Conservation (phyloP, 2,113 vertebrate genomes). For the Rhea pennata region DNA sequence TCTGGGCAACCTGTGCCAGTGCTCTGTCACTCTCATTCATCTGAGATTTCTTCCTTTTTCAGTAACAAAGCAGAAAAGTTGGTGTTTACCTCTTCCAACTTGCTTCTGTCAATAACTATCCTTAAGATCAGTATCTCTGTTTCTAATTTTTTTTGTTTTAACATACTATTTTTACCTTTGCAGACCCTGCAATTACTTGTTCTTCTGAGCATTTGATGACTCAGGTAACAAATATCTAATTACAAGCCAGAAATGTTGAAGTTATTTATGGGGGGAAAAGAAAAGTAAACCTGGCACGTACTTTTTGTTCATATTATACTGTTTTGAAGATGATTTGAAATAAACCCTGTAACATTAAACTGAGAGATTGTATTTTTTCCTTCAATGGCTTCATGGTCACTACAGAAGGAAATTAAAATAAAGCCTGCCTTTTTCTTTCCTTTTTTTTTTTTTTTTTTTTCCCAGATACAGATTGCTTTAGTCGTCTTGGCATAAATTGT, state of each 20-base stretch:
- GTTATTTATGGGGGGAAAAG: background rate
- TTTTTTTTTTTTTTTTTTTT: background rate
- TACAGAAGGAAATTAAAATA: background rate
- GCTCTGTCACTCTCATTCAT: background rate
- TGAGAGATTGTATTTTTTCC: background rate
- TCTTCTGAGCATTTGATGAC: background rate
- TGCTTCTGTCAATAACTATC: background rate
- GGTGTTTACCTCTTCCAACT: background rate
- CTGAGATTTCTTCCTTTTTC: background rate
- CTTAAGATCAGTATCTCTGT: background rate
- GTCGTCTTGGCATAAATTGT: background rate
- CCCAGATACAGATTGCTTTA: background rate
- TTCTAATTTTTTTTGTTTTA: background rate
- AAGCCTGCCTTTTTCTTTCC: background rate
- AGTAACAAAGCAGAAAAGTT: background rate
- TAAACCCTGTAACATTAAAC: background rate
- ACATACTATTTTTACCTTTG: background rate
- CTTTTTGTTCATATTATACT: background rate
- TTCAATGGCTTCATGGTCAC: background rate
- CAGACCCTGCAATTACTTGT: background rate
- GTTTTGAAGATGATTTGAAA: background rate
- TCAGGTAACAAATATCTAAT: background rate
- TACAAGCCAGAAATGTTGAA: background rate
- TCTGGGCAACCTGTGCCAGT: too few relatives aligned
- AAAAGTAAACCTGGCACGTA: background rate